phyloP scores from a whole-genome alignment of 2,888 invertebrate genomes.

The Polia nebulosa region DNA sequence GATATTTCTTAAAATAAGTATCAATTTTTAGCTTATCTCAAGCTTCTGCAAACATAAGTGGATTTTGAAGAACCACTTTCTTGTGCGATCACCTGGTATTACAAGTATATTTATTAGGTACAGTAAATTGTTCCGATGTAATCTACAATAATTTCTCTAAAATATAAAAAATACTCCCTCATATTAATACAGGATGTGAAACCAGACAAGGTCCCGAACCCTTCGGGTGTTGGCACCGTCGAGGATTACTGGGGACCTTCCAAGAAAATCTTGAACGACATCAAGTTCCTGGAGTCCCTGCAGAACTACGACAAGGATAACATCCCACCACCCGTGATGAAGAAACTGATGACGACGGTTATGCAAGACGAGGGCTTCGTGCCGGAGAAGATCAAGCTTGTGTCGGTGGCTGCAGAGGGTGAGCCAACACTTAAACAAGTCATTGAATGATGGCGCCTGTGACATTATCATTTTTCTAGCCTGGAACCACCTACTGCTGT shows the following conservation, averaged over 20 bases:
- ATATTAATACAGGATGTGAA: constrained; percentile 93
- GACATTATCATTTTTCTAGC: too few relatives aligned
- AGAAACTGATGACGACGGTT: constrained; percentile 95
- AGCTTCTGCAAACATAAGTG: not conserved
- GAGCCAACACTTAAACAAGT: not conserved
- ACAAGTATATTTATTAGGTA: too few relatives aligned
- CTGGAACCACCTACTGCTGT: too few relatives aligned
- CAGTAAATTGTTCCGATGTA: not conserved
- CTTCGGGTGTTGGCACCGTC: constrained; percentile 95
- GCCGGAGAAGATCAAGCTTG: constrained; percentile 96
- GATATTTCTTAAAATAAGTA: not conserved
- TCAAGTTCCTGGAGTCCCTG: constrained; percentile 97
- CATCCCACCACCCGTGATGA: constrained; percentile 95
- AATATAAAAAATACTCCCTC: not conserved
- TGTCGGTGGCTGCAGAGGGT: constrained; percentile 97
- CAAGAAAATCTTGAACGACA: constrained; percentile 96
- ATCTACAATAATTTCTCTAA: not conserved
- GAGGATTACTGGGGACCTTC: constrained; percentile 99
- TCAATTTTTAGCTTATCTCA: not conserved
- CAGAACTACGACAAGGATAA: constrained; percentile 98
- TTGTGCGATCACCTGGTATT: too few relatives aligned
- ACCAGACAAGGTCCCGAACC: constrained; percentile 96
- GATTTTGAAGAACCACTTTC: too few relatives aligned
- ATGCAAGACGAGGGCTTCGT: constrained; percentile 96
- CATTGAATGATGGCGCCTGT: too few relatives aligned